Base-by-base conservation (phyloP, 2,888 invertebrate species). In the Oscheius sp. region DNA sequence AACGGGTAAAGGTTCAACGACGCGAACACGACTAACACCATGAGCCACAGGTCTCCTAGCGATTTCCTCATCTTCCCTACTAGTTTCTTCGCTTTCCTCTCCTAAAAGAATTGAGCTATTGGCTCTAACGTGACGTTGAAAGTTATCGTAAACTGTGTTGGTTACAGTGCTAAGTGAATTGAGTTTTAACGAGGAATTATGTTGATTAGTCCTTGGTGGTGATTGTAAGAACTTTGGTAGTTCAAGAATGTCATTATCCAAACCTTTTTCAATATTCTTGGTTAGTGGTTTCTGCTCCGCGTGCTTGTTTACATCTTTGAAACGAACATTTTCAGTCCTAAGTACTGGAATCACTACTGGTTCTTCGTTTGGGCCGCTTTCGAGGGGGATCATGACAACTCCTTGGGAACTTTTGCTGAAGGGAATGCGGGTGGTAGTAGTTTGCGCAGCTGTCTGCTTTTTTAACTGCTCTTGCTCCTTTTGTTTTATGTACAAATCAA, bases 161-260 rank as follows among this genome's bases (percentile, higher is more conserved):
- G 66, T 66, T 66, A 66, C 25, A 23, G 27, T 66, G 27, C 27
- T 27, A 49, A 35, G 49, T 49, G 66, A 18, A 18, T 66, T 66
- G 52, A 66, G 66, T 12, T n/a, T 35, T 12, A 27, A 21, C 16
- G 45, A 16, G 25, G 7, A 21, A 45, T 41, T 63, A 52, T 21
- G 64, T 64, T 66, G 66, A 66, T 66, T 66, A 66, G 66, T 66
- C 43, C 61, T 61, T 66, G 66, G 66, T 18, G 66, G 66, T 25
- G 66, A 46, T 66, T 66, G 66, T 29, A 66, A 52, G 35, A 66
- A 66, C 49, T 35, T 27, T 18, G 66, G 66, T 27, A 66, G n/a
- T 7, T 66, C 52, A 21, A 52, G 25, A 25, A 49, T n/a, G 21
- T 49, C 66, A 29, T 25, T 49, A 52, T 61, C 25, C 61, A 18